A percentile compares a stretch with the other conserved stretches of the same genome.
Conservation (phyloP, 2,888 invertebrate genomes). For the Drosophila pseudotalamancana region DNA sequence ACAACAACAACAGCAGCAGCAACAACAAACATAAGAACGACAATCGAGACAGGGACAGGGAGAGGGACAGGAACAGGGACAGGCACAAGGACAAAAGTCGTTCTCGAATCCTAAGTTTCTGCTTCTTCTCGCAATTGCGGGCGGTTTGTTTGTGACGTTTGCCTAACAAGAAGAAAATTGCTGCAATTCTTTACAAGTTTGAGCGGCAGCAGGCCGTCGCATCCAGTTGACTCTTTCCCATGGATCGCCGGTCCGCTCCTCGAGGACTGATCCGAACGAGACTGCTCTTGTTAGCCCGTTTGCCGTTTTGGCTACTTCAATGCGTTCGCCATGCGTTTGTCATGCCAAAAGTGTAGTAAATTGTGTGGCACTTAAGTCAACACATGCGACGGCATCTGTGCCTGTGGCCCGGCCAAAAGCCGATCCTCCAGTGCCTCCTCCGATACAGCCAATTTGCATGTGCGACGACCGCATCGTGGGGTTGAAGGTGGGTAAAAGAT, state of each 20-base stretch:
- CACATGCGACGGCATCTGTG: conserved; percentile 60
- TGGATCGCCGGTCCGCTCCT: conserved; percentile 6
- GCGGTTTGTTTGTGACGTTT: conserved; percentile 80
- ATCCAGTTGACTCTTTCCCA: conserved; percentile 45
- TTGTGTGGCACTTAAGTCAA: conserved; percentile 81
- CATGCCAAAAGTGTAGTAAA: conserved; percentile 82
- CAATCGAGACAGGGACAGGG: conserved; percentile 4
- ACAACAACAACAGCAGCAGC: conserved; percentile 29
- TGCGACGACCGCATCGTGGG: not conserved
- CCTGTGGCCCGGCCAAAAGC: conserved; percentile 37
- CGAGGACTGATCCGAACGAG: conserved; percentile 1
- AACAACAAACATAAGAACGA: no score
- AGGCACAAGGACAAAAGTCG: conserved; percentile 15
- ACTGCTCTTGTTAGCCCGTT: conserved; percentile 52
- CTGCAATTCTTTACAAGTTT: conserved; percentile 80
- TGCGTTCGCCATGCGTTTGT: conserved; percentile 80
- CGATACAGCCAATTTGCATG: conserved; percentile 72
- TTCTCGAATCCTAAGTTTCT: conserved; percentile 18
- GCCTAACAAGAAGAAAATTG: conserved; percentile 83
- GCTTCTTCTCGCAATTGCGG: conserved; percentile 73
- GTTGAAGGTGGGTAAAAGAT: conserved; percentile 36
- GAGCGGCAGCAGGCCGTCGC: conserved; percentile 35
- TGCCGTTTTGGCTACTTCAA: conserved; percentile 50
- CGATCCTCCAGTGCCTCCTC: conserved; percentile 20
- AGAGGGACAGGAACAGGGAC: not conserved